Conservation (phyloP, 2,113 vertebrate species). For the Prunella himalayana region DNA sequence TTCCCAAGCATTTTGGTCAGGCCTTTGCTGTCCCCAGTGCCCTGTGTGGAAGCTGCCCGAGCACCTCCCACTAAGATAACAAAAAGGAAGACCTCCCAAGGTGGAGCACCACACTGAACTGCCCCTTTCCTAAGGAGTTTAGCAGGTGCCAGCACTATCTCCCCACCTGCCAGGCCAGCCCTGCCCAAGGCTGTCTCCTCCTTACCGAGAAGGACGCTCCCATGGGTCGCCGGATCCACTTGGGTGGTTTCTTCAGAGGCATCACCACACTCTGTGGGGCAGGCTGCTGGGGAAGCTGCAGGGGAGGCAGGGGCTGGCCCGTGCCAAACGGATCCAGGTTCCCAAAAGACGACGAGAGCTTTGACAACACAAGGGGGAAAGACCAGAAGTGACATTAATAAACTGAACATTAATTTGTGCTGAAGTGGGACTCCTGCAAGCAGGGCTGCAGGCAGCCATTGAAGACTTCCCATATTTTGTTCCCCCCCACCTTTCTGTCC, state of each 20-base stretch:
- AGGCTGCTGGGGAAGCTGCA: conserved; percentile 85
- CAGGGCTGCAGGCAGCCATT: neutral
- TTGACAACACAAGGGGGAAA: neutral
- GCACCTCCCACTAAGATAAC: fast-evolving
- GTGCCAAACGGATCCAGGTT: conserved; percentile 94
- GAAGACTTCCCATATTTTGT: neutral
- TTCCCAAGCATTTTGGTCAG: neutral
- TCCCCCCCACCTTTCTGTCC: neutral
- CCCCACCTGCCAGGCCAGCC: neutral
- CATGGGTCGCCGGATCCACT: conserved; percentile 90
- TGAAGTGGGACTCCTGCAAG: neutral
- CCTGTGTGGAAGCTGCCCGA: neutral
- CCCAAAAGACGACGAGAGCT: conserved; percentile 92
- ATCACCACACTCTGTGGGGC: conserved; percentile 66
- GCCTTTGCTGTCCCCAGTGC: fast-evolving
- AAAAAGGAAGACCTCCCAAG: neutral
- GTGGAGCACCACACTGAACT: neutral
- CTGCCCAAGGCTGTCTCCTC: neutral
- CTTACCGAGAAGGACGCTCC: conserved; percentile 93
- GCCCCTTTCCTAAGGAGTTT: neutral
- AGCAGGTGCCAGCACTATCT: neutral
- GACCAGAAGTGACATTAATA: neutral
- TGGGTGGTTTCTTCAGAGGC: conserved; percentile 93
- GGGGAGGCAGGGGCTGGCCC: conserved; percentile 84
- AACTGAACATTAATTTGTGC: neutral